Evolutionary conservation across 2,113 vertebrate genomes (phyloP), one percentile per base, ranked within the genome.

Genomic region (Candoia aspera): DNA sequence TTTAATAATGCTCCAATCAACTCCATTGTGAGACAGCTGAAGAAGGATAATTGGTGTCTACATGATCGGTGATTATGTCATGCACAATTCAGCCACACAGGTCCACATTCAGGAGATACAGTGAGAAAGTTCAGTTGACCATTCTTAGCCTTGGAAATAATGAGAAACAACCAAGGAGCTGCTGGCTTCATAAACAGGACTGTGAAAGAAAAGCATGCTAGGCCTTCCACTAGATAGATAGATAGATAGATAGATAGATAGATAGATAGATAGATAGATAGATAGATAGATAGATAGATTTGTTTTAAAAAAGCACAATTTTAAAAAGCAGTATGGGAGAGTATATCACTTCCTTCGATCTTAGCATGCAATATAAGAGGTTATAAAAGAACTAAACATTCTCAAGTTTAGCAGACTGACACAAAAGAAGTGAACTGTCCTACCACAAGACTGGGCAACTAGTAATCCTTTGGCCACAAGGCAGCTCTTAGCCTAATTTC

Each of bases 1-100:
- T 96, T 96, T 94, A 95, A 93, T 97, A 96, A 97, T 89, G 59
- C 93, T 96, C 93, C 94, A 96, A 96, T 96, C 96, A 96, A 92
- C 90, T 62, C 93, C 94, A 95, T 95, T 95, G 94, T 92, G 94
- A 33, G 73, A 64, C 94, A 93, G 95, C 95, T 93, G 93, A 95
- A 95, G 94, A 0, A 79, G 84, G 89, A 93, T 96, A 97, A 97
- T 96, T 96, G 96, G 96, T 95, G 95, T 94, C 91, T 37, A 0
- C 92, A 0, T 93, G 94, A 94, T n/a, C 8, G 93, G 94, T 55
- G 90, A 26, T 96, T 95, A 96, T 93, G 95, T 96, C 96, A 97
- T 95, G 94, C 95, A 83, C 93, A 1, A 0, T 93, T 90, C 92
- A 49, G 92, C 57, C 94, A 86, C 83, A n/a, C 85, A 37, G 0